phyloP scores from a whole-genome alignment of 2,113 vertebrate genomes.

The Oreamnos americanus region DNA sequence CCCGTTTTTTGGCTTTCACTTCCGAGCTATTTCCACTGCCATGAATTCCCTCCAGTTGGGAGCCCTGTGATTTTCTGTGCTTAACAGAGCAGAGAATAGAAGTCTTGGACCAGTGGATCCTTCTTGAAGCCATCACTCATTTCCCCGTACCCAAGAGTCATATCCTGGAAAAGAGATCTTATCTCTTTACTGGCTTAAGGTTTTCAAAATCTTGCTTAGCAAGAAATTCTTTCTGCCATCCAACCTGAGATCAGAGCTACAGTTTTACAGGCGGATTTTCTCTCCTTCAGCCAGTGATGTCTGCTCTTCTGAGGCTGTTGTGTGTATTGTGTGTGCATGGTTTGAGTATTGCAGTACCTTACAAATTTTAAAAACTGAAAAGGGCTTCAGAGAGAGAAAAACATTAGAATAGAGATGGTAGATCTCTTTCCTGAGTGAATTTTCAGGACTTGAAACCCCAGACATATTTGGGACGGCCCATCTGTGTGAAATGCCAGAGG shows the following conservation, averaged over 20 bases:
- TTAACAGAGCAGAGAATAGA: neutral
- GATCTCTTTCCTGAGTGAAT: neutral
- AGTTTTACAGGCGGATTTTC: neutral
- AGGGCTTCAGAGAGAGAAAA: neutral
- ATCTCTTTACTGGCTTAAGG: neutral
- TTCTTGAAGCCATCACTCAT: conserved; percentile 13
- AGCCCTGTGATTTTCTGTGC: neutral
- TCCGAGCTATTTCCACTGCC: neutral
- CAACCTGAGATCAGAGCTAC: neutral
- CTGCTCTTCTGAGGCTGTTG: neutral
- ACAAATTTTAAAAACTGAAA: conserved; percentile 23
- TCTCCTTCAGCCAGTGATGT: neutral
- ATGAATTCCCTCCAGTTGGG: neutral
- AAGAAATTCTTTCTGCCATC: neutral
- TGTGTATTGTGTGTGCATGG: neutral
- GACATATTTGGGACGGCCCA: neutral
- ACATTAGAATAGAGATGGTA: neutral
- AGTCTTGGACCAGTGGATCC: neutral
- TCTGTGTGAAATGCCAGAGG: neutral
- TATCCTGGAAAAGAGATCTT: neutral
- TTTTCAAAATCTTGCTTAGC: neutral
- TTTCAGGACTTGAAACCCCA: neutral
- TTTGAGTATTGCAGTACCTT: conserved; percentile 9
- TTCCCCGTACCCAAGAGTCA: neutral
- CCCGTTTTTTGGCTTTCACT: neutral